These are phyloP conservation scores for Cirrhinus mrigala DNA, from an alignment of 2,797 vertebrate species.

Conservation along the genomic window DNA sequence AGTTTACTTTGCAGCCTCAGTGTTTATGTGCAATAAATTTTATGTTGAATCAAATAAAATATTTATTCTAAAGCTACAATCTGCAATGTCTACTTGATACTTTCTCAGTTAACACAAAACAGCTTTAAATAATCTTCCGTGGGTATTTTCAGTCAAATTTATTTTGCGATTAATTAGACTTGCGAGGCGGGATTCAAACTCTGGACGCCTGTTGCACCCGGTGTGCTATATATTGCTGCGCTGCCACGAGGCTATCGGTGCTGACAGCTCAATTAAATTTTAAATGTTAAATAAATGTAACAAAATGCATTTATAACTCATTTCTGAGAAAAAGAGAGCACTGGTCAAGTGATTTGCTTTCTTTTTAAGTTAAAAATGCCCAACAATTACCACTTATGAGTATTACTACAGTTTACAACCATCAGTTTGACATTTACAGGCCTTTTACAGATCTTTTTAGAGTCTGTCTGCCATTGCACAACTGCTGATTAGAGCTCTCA, in stretches of 20 bases:
- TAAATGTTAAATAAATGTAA: not conserved
- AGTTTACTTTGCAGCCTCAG: too few species aligned
- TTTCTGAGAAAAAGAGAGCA: not conserved
- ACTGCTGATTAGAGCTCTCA: slow-evolving; percentile 46
- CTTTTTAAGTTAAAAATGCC: not conserved
- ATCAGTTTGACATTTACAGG: slow-evolving; percentile 10
- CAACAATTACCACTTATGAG: not conserved
- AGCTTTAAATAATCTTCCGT: too few species aligned
- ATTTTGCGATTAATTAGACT: too few species aligned
- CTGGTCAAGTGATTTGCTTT: not conserved
- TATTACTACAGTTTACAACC: not conserved
- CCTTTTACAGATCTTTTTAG: slow-evolving; percentile 3
- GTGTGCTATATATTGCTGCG: not conserved
- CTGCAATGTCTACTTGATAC: too few species aligned
- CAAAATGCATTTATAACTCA: not conserved
- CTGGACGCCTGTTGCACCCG: too few species aligned
- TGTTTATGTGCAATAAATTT: too few species aligned
- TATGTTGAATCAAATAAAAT: too few species aligned
- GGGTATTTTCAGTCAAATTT: too few species aligned
- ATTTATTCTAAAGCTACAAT: too few species aligned
- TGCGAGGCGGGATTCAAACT: too few species aligned
- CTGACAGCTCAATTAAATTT: not conserved
- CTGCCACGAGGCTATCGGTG: not conserved
- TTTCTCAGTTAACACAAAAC: too few species aligned
- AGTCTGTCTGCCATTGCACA: slow-evolving; percentile 37